Percentiles rank a stretch among this genome's conserved stretches.
Evolutionary conservation across 2,888 invertebrate genomes (phyloP).

Genomic region (Germaria angustata): DNA sequence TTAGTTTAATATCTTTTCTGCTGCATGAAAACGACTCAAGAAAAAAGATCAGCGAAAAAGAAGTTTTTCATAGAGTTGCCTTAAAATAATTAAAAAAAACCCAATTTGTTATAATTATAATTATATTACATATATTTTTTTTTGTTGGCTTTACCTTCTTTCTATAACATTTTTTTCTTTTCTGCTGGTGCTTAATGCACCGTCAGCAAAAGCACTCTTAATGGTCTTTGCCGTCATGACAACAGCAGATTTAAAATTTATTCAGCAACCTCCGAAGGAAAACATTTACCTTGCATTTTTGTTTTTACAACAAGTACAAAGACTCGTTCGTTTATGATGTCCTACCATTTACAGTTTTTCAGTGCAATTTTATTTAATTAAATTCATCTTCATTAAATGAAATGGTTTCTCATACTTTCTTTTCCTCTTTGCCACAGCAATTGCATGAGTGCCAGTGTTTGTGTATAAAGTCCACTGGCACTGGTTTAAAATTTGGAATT

Average conservation of each 20-base stretch:
- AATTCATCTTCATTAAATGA: slow-evolving; percentile 62
- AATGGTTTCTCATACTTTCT: slow-evolving; percentile 35
- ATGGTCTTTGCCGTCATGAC: slow-evolving; percentile 44
- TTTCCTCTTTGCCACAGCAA: slow-evolving; percentile 12
- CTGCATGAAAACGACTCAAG: too few species aligned
- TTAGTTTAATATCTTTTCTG: too few species aligned
- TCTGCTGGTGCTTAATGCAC: slow-evolving; percentile 15
- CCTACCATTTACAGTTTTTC: slow-evolving; percentile 48
- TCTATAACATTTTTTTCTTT: not conserved
- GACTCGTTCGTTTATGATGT: not conserved
- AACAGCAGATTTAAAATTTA: slow-evolving; percentile 32
- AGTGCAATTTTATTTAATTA: slow-evolving; percentile 60
- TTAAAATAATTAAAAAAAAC: too few species aligned
- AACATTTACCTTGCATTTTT: slow-evolving; percentile 56
- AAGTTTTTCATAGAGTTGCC: too few species aligned
- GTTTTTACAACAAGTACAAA: not conserved
- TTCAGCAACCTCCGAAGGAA: slow-evolving; percentile 20
- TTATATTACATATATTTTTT: not conserved
- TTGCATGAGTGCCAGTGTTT: too few species aligned
- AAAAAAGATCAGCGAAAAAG: too few species aligned
- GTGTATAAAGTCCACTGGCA: slow-evolving; percentile 26
- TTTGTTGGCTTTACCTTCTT: too few species aligned
- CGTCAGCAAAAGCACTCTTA: slow-evolving; percentile 50
- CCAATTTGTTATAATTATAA: too few species aligned
- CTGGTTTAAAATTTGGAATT: slow-evolving; percentile 35